phyloP scores from a whole-genome alignment of 2,797 vertebrate genomes.

The Pogoniulus pusillus region DNA sequence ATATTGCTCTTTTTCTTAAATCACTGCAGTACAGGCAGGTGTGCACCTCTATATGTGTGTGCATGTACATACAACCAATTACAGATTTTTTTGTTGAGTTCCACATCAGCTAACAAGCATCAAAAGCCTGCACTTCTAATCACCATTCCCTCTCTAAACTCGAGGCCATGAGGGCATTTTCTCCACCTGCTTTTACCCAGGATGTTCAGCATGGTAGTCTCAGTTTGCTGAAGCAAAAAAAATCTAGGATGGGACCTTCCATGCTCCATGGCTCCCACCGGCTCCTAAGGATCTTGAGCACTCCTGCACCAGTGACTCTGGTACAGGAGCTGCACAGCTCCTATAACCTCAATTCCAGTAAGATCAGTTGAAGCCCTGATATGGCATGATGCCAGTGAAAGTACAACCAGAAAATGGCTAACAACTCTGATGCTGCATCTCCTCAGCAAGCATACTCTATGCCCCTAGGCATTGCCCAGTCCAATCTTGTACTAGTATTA shows the following conservation, averaged over 20 bases:
- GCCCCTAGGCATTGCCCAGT: not conserved
- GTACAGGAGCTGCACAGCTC: not conserved
- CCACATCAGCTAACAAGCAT: not conserved
- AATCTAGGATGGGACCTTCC: not conserved
- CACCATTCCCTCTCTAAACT: not conserved
- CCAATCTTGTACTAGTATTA: not conserved
- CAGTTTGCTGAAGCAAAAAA: not conserved
- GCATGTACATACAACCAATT: not conserved
- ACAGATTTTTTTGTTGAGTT: not conserved
- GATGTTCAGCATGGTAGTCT: not conserved
- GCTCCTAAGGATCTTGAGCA: not conserved
- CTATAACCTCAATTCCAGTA: not conserved
- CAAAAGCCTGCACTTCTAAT: not conserved
- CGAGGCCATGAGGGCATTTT: not conserved
- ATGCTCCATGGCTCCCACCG: not conserved
- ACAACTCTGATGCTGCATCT: not conserved
- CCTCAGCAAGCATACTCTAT: not conserved
- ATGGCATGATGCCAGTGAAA: not conserved
- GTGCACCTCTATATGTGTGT: too few relatives aligned
- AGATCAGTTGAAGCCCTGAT: not conserved
- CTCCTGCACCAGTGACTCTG: not conserved
- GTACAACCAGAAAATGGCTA: not conserved
- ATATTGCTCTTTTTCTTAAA: not conserved
- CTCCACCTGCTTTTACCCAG: not conserved
- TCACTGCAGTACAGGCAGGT: not conserved